These are phyloP conservation scores for Petrocephalus schoutedeni DNA, from an alignment of 2,797 vertebrate genomes.

Conservation along the genomic window DNA sequence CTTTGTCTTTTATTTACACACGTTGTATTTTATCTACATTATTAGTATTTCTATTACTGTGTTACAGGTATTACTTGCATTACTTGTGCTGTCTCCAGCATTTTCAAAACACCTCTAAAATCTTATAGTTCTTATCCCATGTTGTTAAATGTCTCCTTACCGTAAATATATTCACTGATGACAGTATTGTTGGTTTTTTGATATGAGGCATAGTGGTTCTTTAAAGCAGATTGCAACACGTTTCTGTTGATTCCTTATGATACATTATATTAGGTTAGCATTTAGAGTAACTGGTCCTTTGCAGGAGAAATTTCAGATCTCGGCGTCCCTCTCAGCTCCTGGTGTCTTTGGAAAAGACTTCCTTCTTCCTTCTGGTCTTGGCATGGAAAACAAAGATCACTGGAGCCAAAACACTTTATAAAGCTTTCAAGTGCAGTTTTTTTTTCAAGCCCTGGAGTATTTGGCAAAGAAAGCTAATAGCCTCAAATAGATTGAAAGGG, in stretches of 20 bases:
- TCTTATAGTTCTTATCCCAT: neutral
- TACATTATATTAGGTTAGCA: neutral
- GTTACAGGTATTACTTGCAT: neutral
- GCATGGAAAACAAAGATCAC: slow-evolving; percentile 3
- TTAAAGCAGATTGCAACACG: neutral
- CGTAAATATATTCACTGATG: neutral
- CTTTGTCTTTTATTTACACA: too few relatives aligned
- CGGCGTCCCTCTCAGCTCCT: slow-evolving; percentile 12
- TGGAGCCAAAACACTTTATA: slow-evolving; percentile 16
- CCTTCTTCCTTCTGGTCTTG: neutral
- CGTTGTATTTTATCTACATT: too few relatives aligned
- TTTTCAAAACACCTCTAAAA: neutral
- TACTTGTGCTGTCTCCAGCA: neutral
- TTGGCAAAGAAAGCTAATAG: neutral
- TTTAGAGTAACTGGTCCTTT: neutral
- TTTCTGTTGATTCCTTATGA: neutral
- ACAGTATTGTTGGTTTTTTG: neutral
- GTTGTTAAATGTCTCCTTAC: neutral
- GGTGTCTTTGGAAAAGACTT: neutral
- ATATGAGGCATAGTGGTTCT: neutral
- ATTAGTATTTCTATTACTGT: neutral
- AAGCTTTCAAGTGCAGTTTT: slow-evolving; percentile 15
- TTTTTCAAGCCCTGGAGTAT: slow-evolving; percentile 7
- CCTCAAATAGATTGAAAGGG: neutral
- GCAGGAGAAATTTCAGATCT: slow-evolving; percentile 26